These are phyloP conservation scores for Chrysemys picta DNA, from an alignment of 2,113 vertebrate species.

Conservation along the genomic window DNA sequence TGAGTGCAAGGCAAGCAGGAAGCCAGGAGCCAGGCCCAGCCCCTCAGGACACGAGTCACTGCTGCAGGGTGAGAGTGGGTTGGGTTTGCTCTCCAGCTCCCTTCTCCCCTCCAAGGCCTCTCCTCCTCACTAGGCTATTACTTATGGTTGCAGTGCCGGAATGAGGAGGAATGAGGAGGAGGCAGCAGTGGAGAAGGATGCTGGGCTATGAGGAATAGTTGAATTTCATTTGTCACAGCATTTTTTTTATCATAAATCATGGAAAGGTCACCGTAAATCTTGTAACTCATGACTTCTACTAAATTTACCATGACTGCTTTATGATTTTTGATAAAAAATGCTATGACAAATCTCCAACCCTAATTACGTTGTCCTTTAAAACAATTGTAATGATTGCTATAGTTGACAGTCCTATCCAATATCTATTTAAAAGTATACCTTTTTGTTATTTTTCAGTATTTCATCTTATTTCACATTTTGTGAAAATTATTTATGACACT, in stretches of 20 bases:
- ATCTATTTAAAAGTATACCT: not conserved
- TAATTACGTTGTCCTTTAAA: not conserved
- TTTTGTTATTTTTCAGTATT: not conserved
- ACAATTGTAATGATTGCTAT: not conserved
- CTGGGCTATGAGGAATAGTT: not conserved
- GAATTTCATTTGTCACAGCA: not conserved
- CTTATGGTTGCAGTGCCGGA: not conserved
- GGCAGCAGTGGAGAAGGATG: not conserved
- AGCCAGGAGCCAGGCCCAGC: not conserved
- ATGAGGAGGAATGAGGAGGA: not conserved
- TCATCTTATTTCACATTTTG: not conserved
- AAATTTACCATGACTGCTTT: not conserved
- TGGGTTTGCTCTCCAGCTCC: not conserved
- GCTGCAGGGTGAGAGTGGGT: not conserved
- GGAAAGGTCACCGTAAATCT: not conserved
- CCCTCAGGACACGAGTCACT: not conserved
- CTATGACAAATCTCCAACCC: not conserved
- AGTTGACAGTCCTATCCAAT: not conserved
- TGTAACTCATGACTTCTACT: not conserved
- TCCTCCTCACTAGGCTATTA: not conserved
- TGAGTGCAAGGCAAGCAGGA: not conserved
- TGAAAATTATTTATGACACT: not conserved
- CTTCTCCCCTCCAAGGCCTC: not conserved
- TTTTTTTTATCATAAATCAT: not conserved
- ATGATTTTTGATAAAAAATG: not conserved